Base-by-base conservation (phyloP, 2,113 vertebrate species). In the Struthio camelus region DNA sequence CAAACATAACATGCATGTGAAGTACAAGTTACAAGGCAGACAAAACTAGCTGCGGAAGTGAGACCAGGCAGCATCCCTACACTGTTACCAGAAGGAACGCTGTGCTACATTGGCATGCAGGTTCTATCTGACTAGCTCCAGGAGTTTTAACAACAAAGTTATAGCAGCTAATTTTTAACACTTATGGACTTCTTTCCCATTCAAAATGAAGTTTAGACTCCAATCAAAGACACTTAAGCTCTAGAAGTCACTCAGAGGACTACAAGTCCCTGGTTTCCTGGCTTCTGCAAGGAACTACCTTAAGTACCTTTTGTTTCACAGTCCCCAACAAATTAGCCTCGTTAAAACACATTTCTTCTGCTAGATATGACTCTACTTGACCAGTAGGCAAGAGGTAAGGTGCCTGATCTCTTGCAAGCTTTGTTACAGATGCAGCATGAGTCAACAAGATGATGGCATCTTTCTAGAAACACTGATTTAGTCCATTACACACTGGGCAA, bases 1-100 rank as follows among this genome's bases (percentile, higher is more conserved):
- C 42, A 64, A 72, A 51, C 2, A 51, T 30, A 58, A 46, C 1
- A 8, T 0, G 0, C 6, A 2, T 0, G 1, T 12, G 0, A 61
- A 77, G 22, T 0, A 5, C 4, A 1, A 32, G 12, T 0, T 27
- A 72, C 48, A 25, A 51, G 56, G 32, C 16, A 59, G 24, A 72
- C n/a, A 36, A 64, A 64, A 36, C 19, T 36, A 65, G 32, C 62
- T 27, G 19, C 32, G 59, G 13, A 82, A 54, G 7, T 13, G 69
- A 69, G 27, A 2, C 58, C 44, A 23, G 5, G 19, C 19, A 93
- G 42, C 5, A n/a, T 12, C 69, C 34, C 42, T 14, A 3, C 6
- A 1, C 1, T 2, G 10, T 11, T 11, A 18, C 7, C 71, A 8
- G 3, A 13, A 75, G 36, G 7, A 23, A 22, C 6, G 7, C 6